Evolutionary conservation across 53 echinoderm and acorn worm species (phyloP), one percentile per base, ranked within the genome.

Genomic region (Temnopleurus reevesii): DNA sequence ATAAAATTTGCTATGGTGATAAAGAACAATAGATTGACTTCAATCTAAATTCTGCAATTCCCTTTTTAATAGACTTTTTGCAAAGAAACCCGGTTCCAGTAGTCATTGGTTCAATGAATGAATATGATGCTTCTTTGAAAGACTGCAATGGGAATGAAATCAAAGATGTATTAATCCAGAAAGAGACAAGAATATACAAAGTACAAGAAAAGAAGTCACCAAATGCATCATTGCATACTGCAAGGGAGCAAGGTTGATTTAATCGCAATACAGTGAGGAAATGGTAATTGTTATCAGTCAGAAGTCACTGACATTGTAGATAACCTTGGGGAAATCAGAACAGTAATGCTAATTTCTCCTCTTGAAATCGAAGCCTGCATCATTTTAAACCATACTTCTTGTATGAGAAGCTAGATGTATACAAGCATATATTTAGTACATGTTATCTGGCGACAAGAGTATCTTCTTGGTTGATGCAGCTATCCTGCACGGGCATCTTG

Each of bases 201-300:
- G n/a, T n/a, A n/a, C n/a, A n/a, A n/a, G n/a, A n/a, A n/a, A n/a
- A n/a, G n/a, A n/a, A n/a, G n/a, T n/a, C n/a, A n/a, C n/a, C n/a
- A n/a, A n/a, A n/a, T n/a, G n/a, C n/a, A n/a, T n/a, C n/a, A n/a
- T n/a, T n/a, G n/a, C n/a, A n/a, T n/a, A n/a, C n/a, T n/a, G n/a
- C n/a, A n/a, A n/a, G n/a, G n/a, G 71, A 71, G 71, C 41, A 36
- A 43, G 41, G 71, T 41, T n/a, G 71, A 71, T 71, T 71, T 71
- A 71, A 71, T 71, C 71, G 41, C 71, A 71, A 21, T 41, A 71
- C 5, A 7, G 41, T 8, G 21, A 71, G 71, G 71, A 71, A 38
- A 71, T 71, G 71, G 36, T 41, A 71, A 38, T 71, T 71, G 71
- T 41, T 43, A 35, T 21, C 9, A 23, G 71, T 41, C 71, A n/a